phyloP scores from a whole-genome alignment of 1,140 invertebrate species.

The Drosophila subpulchrella region DNA sequence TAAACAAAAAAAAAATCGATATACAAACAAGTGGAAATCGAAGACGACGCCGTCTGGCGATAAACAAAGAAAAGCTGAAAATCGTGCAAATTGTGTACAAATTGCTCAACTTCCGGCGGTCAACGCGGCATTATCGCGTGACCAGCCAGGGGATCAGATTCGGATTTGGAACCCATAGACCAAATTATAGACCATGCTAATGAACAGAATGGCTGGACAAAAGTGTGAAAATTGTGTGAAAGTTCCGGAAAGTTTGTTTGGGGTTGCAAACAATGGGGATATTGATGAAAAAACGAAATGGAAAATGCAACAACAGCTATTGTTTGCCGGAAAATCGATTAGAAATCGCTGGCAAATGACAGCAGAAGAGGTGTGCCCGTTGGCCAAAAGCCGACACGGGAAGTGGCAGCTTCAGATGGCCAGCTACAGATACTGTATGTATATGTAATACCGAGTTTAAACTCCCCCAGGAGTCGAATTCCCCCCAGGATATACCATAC shows the following conservation, averaged over 20 bases:
- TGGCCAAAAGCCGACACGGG: conserved; percentile 53
- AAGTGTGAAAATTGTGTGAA: conserved; percentile 75
- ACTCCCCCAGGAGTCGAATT: conserved; percentile 22
- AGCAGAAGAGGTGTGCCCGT: conserved; percentile 76
- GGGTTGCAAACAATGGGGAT: conserved; percentile 56
- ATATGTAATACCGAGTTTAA: neutral
- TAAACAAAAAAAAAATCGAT: conserved; percentile 44
- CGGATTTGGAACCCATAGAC: conserved; percentile 8
- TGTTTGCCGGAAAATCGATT: conserved; percentile 72
- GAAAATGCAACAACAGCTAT: conserved; percentile 50
- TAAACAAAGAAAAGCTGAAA: conserved; percentile 26
- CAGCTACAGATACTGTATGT: neutral
- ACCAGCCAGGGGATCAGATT: conserved; percentile 31
- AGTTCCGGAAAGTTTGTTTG: conserved; percentile 38
- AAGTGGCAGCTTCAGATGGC: conserved; percentile 46
- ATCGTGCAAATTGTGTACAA: conserved; percentile 69
- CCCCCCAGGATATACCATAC: conserved; percentile 42
- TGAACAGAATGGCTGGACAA: conserved; percentile 67
- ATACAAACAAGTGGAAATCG: conserved; percentile 48
- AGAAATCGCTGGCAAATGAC: conserved; percentile 80
- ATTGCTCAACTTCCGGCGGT: conserved; percentile 65
- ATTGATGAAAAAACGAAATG: conserved; percentile 62
- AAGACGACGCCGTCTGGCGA: conserved; percentile 43
- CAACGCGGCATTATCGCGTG: conserved; percentile 54
- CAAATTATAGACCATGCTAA: conserved; percentile 69